These are phyloP conservation scores for Tryphoninae sp. DNA, from an alignment of 2,888 invertebrate species.

Conservation along the genomic window DNA sequence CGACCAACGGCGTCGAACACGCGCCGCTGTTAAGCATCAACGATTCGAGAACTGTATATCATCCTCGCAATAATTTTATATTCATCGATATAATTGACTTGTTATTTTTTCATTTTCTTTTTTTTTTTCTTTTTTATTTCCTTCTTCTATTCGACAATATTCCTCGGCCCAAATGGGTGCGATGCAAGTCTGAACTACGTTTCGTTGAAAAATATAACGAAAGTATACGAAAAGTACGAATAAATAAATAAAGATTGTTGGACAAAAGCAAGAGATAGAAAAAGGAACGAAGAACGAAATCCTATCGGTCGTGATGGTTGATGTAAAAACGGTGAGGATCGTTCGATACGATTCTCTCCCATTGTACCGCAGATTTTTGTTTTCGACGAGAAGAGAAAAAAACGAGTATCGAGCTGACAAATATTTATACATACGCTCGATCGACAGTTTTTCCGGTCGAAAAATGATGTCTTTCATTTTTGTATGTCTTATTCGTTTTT, in stretches of 20 bases:
- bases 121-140: conserved; percentile 1
- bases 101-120: conserved; percentile 8
- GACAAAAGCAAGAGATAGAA: background rate
- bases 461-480: conserved; percentile 11
- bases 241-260: background rate
- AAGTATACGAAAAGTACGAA: background rate
- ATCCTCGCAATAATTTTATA: conserved; percentile 50
- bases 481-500: conserved; percentile 1
- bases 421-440: background rate
- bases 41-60: conserved; percentile 48
- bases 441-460: background rate
- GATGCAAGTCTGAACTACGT: conserved; percentile 20
- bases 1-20: conserved; percentile 44
- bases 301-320: background rate
- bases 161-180: conserved; percentile 36
- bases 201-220: conserved; percentile 9
- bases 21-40: conserved; percentile 51
- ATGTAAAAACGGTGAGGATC: conserved; percentile 8
- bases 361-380: background rate
- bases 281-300: background rate
- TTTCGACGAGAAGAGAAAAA: conserved; percentile 11
- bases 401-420: conserved; percentile 3
- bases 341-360: background rate
- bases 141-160: conserved; percentile 33
- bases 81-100: conserved; percentile 62